Conservation (phyloP, 2,113 vertebrate species). For the Lepus americanus region DNA sequence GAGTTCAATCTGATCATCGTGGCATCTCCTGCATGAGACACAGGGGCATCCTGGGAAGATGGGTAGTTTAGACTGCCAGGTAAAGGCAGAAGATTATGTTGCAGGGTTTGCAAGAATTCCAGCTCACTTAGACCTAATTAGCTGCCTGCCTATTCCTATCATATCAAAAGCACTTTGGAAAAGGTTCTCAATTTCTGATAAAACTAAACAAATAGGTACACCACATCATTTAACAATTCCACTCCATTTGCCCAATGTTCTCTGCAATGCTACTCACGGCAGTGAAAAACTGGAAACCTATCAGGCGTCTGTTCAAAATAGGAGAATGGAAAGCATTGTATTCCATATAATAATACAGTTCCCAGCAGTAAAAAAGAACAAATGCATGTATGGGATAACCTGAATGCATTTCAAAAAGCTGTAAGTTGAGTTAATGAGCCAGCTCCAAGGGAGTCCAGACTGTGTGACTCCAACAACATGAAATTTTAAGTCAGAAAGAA, state of each 20-base stretch:
- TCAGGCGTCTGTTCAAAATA: not conserved
- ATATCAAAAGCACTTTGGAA: not conserved
- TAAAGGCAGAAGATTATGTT: too few relatives aligned
- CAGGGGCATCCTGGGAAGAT: too few relatives aligned
- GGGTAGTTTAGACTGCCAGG: too few relatives aligned
- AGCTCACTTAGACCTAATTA: too few relatives aligned
- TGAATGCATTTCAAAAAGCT: not conserved
- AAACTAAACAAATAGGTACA: slow-evolving; percentile 5
- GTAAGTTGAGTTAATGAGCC: not conserved
- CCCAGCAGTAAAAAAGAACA: not conserved
- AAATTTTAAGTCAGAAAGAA: not conserved
- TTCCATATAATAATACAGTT: not conserved
- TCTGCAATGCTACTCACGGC: not conserved
- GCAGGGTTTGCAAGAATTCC: too few relatives aligned
- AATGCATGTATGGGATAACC: not conserved
- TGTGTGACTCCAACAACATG: not conserved
- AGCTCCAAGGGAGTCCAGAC: not conserved
- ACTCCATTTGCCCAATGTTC: not conserved
- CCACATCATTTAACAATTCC: not conserved
- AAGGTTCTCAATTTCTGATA: slow-evolving; percentile 33
- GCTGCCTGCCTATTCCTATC: too few relatives aligned
- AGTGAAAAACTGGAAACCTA: not conserved
- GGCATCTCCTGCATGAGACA: too few relatives aligned
- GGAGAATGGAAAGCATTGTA: slow-evolving; percentile 20
- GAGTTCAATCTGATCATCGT: too few relatives aligned